Evolutionary conservation across 2,797 vertebrate species (phyloP).

Genomic region (Gadopsis bispinosus): DNA sequence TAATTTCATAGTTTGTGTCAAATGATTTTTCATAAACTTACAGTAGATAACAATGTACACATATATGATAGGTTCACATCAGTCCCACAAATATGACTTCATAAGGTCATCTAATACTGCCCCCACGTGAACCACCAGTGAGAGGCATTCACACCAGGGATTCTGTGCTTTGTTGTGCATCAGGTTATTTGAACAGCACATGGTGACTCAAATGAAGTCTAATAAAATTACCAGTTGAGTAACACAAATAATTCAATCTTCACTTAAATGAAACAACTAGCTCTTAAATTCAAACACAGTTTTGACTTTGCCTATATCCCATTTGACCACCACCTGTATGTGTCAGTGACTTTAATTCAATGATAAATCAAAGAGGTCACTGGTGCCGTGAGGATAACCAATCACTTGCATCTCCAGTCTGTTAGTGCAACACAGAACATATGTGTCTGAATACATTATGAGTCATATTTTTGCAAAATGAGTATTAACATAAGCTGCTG

Average conservation of each 20-base stretch:
- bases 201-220: not conserved
- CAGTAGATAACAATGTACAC: slow-evolving; percentile 9
- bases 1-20: not conserved
- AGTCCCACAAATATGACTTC: slow-evolving; percentile 10
- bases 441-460: not conserved
- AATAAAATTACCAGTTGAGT: not conserved
- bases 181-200: not conserved
- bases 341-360: not conserved
- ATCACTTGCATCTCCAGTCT: not conserved
- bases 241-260: not conserved
- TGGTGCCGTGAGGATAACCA: not conserved
- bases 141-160: not conserved
- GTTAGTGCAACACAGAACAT: not conserved
- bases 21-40: not conserved
- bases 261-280: not conserved
- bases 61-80: not conserved
- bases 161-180: not conserved
- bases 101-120: not conserved
- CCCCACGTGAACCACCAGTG: not conserved
- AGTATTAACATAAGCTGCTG: not conserved
- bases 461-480: not conserved
- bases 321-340: not conserved
- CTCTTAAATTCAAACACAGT: not conserved
- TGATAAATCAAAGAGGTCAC: slow-evolving; percentile 6
- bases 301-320: not conserved